Percentiles rank a stretch among this genome's conserved stretches.
Evolutionary conservation across 1,140 invertebrate genomes (phyloP).

Genomic region (Drusus annulatus): DNA sequence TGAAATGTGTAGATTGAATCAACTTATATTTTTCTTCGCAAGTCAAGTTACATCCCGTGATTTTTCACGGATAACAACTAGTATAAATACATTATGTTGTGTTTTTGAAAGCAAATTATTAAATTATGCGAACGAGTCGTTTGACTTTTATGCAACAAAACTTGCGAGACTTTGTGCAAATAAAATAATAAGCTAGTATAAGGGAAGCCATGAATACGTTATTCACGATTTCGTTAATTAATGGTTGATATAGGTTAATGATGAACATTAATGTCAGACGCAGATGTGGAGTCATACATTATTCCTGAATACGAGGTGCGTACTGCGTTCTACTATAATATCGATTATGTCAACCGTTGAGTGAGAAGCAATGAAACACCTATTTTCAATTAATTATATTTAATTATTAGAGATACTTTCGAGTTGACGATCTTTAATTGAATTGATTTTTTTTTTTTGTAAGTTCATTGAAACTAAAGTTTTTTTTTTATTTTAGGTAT

Average conservation of each 20-base stretch:
- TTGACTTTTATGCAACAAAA: not conserved
- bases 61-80: too few relatives aligned
- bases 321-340: not conserved
- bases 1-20: too few relatives aligned
- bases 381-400: too few relatives aligned
- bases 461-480: too few relatives aligned
- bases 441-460: too few relatives aligned
- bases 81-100: too few relatives aligned
- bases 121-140: too few relatives aligned
- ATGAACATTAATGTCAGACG: constrained; percentile 51
- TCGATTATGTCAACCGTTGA: constrained; percentile 11
- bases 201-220: constrained; percentile 27
- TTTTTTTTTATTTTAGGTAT: too few relatives aligned
- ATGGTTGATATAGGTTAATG: constrained; percentile 52
- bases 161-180: not conserved
- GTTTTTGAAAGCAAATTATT: not conserved
- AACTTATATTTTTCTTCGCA: too few relatives aligned
- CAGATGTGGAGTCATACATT: constrained; percentile 34
- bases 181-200: not conserved
- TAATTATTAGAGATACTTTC: too few relatives aligned
- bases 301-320: not conserved
- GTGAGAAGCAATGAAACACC: not conserved
- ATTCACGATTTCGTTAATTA: constrained; percentile 41
- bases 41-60: too few relatives aligned
- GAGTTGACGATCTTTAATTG: too few relatives aligned